Percentiles rank a stretch among this genome's conserved stretches.
Conservation (phyloP, 1,140 invertebrate genomes). For the Leptopilina clavipes region DNA sequence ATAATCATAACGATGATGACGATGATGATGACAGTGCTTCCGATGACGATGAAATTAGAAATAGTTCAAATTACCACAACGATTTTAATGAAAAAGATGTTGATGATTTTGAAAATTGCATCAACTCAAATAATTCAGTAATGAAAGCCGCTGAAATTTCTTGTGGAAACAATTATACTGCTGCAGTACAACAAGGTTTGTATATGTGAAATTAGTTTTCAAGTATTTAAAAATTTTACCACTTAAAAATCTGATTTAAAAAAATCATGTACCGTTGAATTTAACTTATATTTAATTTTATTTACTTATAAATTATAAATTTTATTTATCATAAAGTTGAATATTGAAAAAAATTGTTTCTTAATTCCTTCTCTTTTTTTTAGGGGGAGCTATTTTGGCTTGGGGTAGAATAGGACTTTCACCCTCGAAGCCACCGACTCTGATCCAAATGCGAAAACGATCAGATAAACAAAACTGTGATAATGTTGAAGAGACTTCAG, state of each 20-base stretch:
- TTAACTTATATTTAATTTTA: too few species aligned
- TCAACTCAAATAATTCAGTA: slow-evolving; percentile 55
- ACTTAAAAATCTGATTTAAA: slow-evolving; percentile 13
- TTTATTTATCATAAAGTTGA: too few species aligned
- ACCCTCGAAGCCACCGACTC: background rate
- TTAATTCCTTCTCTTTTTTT: background rate
- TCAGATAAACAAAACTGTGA: slow-evolving; percentile 61
- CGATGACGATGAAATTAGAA: slow-evolving; percentile 22
- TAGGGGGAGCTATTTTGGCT: slow-evolving; percentile 69
- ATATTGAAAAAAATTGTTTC: too few species aligned
- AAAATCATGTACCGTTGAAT: too few species aligned
- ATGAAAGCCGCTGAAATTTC: slow-evolving; percentile 74
- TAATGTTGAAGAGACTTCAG: slow-evolving; percentile 61
- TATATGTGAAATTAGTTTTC: background rate
- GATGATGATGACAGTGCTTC: slow-evolving; percentile 40
- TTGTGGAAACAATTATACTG: slow-evolving; percentile 84
- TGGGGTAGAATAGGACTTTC: slow-evolving; percentile 70
- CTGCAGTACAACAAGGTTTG: slow-evolving; percentile 80
- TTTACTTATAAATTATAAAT: too few species aligned
- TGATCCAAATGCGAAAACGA: slow-evolving; percentile 65
- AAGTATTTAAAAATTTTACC: too few species aligned
- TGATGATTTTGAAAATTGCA: slow-evolving; percentile 25
- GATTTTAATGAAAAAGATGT: slow-evolving; percentile 26
- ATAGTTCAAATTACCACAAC: slow-evolving; percentile 1
- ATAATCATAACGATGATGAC: slow-evolving; percentile 40